These are phyloP conservation scores for Sinelater perroti DNA, from an alignment of 2,888 invertebrate species.

Conservation along the genomic window DNA sequence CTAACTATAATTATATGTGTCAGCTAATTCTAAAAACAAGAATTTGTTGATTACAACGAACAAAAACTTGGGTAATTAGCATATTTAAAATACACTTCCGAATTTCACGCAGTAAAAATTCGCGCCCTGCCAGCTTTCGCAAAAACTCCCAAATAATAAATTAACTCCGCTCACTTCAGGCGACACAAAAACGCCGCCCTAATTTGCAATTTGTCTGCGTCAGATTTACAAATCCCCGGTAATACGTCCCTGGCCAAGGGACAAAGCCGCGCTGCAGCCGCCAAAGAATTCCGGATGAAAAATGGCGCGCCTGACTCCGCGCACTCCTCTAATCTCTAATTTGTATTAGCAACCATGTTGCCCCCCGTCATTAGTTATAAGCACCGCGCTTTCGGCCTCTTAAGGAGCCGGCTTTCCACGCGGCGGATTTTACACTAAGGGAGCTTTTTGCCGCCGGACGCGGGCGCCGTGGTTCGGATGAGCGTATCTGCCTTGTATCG, in stretches of 20 bases:
- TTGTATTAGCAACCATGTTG: conserved; percentile 27
- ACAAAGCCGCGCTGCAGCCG: conserved; percentile 21
- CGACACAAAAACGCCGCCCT: conserved; percentile 18
- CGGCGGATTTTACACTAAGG: background rate
- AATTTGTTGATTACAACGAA: no score
- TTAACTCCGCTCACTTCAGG: conserved; percentile 17
- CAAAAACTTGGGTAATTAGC: no score
- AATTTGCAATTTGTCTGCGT: conserved; percentile 25
- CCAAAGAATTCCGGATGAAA: conserved; percentile 23
- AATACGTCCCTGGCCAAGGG: conserved; percentile 23
- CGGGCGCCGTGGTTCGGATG: no score
- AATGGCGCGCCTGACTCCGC: conserved; percentile 22
- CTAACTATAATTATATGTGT: no score
- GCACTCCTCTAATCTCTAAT: conserved; percentile 25
- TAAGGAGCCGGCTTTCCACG: background rate
- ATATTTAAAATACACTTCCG: no score
- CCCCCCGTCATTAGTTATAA: conserved; percentile 17
- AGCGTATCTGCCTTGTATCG: conserved; percentile 27
- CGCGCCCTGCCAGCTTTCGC: no score
- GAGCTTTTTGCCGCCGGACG: no score
- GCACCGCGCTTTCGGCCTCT: background rate
- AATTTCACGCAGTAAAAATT: no score
- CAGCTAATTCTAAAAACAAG: no score
- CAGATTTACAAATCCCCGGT: conserved; percentile 24
- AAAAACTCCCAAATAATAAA: conserved; percentile 16